These are phyloP conservation scores for Epistrophe eligans DNA, from an alignment of 2,888 invertebrate species.

Conservation along the genomic window DNA sequence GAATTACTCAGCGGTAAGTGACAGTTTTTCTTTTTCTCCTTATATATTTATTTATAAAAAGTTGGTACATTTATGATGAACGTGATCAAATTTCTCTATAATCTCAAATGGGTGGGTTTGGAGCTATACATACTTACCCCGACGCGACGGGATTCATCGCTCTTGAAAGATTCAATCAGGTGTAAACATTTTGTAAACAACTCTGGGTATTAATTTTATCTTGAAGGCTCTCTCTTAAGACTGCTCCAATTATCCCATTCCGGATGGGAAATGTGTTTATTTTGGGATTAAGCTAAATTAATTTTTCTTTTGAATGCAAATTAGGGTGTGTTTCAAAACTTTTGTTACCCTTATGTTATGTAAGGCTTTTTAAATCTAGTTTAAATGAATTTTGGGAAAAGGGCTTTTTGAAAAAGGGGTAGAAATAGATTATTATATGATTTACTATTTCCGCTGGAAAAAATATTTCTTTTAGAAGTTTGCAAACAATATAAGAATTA, in stretches of 20 bases:
- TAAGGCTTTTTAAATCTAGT: neutral
- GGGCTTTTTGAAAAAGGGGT: neutral
- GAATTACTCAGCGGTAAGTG: constrained; percentile 72
- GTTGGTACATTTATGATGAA: neutral
- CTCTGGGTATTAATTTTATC: constrained; percentile 13
- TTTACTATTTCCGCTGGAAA: neutral
- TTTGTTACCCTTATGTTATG: neutral
- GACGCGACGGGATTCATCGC: neutral
- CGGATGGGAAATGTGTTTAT: neutral
- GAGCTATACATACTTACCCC: neutral
- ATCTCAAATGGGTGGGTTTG: neutral
- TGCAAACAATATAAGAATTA: no score
- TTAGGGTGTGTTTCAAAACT: constrained; percentile 3
- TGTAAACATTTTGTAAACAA: constrained; percentile 14
- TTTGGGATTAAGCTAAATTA: constrained; percentile 5
- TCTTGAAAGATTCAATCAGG: constrained; percentile 12
- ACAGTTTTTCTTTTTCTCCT: neutral
- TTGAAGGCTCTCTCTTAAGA: constrained; percentile 7
- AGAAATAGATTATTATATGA: neutral
- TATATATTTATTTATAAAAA: neutral
- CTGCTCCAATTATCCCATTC: constrained; percentile 3
- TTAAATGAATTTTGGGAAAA: neutral
- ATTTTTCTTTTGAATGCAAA: constrained; percentile 1
- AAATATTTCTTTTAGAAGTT: no score
- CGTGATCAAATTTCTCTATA: neutral